Conservation (phyloP, 2,113 vertebrate genomes). For the Triplophysa rosa region DNA sequence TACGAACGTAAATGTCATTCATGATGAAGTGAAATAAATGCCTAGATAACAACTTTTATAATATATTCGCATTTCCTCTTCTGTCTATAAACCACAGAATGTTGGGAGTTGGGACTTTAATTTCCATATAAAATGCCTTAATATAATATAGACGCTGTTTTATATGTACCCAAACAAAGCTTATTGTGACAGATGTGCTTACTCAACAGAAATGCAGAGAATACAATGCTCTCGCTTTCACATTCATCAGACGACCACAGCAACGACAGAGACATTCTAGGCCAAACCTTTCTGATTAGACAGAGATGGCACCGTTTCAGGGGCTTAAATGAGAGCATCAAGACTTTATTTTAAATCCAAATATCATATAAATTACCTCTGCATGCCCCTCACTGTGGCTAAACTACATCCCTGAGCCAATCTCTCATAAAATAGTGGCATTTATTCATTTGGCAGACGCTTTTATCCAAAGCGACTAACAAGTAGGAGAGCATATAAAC, state of each 20-base stretch:
- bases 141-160: not conserved
- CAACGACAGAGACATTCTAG: not conserved
- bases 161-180: conserved; percentile 3
- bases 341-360: not conserved
- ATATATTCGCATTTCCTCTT: not conserved
- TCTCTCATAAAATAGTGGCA: not conserved
- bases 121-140: not conserved
- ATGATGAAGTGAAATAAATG: not conserved
- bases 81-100: not conserved
- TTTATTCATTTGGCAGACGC: too few species aligned
- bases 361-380: not conserved
- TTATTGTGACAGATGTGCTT: conserved; percentile 3
- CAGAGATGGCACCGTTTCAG: not conserved
- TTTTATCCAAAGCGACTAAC: too few species aligned
- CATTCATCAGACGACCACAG: not conserved
- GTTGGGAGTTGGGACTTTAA: not conserved
- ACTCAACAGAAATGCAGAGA: conserved; percentile 1
- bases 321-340: not conserved
- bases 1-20: not conserved
- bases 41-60: not conserved
- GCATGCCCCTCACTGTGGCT: not conserved
- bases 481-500: too few species aligned
- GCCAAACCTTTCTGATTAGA: conserved; percentile 20
- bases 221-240: not conserved
- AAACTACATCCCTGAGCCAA: not conserved